Base-by-base conservation (phyloP, 2,888 invertebrate species). In the Tetropium fuscum region DNA sequence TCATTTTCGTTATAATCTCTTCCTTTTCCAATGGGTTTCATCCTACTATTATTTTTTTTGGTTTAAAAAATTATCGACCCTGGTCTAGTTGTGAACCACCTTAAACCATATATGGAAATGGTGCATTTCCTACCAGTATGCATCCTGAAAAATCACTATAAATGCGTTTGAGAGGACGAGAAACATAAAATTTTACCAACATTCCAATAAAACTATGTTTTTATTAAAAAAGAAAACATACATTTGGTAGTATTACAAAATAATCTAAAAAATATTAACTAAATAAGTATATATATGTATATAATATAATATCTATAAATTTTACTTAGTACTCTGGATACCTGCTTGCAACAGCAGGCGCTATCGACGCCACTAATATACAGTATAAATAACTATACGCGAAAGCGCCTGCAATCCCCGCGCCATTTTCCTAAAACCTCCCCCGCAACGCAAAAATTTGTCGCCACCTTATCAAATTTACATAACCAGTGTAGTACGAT, bases 181-280 rank as follows among this genome's bases (percentile, higher is more conserved):
- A 43, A 43, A 43, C 13, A 13, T 15, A 13, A 43, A 27, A 32
- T 2, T 32, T 5, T 13, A 10, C 13, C 6, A 5, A 10, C 5
- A 13, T 59, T 64, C 36, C 36, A 48, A 66, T 70, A 70, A 63
- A 64, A 64, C 62, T 66, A 66, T 66, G 54, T 58, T 68, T 71
- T 71, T 69, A 68, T 69, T 69, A 65, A 63, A 68, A 66, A 68
- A 64, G 60, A 61, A 67, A 68, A 69, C 60, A 66, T 67, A 68
- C 68, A 59, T 55, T 69, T 58, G 68, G 57, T 69, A 61, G 65
- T 69, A 68, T 70, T 71, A 71, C 70, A 71, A 71, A 71, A 67
- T 66, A 71, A 70, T 63, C 64, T 65, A 64, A 68, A 66, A 66
- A 60, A 69, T 66, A 64, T 56, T 51, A 70, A 66, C 64, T 68